A percentile compares a stretch with the other conserved stretches of the same genome.
phyloP scores from a whole-genome alignment of 2,797 vertebrate species.

The Champsocephalus gunnari region DNA sequence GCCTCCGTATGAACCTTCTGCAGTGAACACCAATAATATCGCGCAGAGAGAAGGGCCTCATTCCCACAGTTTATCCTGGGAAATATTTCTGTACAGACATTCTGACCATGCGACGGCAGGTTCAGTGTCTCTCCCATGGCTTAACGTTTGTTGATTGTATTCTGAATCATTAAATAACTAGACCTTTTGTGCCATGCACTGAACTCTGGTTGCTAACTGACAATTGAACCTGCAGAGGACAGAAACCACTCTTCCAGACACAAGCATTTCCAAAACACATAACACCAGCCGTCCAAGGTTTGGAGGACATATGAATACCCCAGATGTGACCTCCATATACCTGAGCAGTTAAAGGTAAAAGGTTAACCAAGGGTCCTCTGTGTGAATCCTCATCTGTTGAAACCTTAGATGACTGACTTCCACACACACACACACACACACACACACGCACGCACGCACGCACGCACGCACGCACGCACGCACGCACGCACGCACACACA shows the following conservation, averaged over 20 bases:
- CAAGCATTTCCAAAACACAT: slow-evolving; percentile 1
- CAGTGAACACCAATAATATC: slow-evolving; percentile 53
- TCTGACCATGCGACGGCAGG: slow-evolving; percentile 36
- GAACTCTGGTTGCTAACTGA: neutral
- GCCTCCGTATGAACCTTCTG: slow-evolving; percentile 63
- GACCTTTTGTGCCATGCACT: neutral
- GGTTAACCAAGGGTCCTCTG: too few species aligned
- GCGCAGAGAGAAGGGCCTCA: slow-evolving; percentile 33
- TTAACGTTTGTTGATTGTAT: slow-evolving; percentile 57
- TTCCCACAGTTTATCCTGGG: slow-evolving; percentile 80
- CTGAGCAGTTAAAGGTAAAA: too few species aligned
- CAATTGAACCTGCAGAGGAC: neutral
- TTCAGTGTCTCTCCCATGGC: slow-evolving; percentile 43
- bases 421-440: too few species aligned
- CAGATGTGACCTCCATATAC: too few species aligned
- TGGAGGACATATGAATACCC: too few species aligned
- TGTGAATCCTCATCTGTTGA: too few species aligned
- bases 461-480: too few species aligned
- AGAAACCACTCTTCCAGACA: neutral
- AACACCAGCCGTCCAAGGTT: too few species aligned
- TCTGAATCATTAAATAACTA: slow-evolving; percentile 45
- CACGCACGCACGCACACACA: too few species aligned
- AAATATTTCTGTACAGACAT: slow-evolving; percentile 67
- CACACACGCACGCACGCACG: too few species aligned
- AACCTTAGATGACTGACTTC: too few species aligned